Conservation (phyloP, 2,797 vertebrate genomes). For the Acrossocheilus wenchowensis region DNA sequence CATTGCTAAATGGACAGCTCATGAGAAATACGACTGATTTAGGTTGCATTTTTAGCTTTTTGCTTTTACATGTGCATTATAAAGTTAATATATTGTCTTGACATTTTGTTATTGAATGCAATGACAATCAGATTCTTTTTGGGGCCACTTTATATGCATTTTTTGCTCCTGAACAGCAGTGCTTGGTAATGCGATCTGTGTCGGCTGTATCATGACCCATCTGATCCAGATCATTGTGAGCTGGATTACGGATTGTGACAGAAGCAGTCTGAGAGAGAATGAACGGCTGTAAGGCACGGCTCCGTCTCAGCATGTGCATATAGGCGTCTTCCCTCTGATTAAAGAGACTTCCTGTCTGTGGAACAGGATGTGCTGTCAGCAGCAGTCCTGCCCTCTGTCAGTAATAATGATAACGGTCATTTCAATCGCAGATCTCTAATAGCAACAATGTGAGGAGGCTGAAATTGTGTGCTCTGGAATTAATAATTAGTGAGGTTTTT, state of each 20-base stretch:
- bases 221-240: conserved; percentile 32
- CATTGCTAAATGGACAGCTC: neutral
- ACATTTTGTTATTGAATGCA: neutral
- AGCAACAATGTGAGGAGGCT: conserved; percentile 28
- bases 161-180: neutral
- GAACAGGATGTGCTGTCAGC: conserved; percentile 47
- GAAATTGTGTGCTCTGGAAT: conserved; percentile 16
- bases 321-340: conserved; percentile 52
- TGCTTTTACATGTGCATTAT: neutral
- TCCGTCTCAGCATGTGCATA: conserved; percentile 11
- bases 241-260: conserved; percentile 21
- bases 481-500: neutral
- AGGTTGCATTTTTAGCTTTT: neutral
- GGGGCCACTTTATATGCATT: neutral
- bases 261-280: neutral
- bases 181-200: neutral
- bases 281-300: neutral
- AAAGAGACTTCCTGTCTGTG: conserved; percentile 52
- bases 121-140: neutral
- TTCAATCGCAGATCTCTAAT: conserved; percentile 37
- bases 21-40: neutral
- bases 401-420: conserved; percentile 30
- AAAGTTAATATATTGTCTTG: neutral
- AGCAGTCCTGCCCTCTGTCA: conserved; percentile 35
- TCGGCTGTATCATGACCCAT: neutral